Evolutionary conservation across 2,113 vertebrate species (phyloP), one percentile per base, ranked within the genome.

Genomic region (Nothocercus julius): DNA sequence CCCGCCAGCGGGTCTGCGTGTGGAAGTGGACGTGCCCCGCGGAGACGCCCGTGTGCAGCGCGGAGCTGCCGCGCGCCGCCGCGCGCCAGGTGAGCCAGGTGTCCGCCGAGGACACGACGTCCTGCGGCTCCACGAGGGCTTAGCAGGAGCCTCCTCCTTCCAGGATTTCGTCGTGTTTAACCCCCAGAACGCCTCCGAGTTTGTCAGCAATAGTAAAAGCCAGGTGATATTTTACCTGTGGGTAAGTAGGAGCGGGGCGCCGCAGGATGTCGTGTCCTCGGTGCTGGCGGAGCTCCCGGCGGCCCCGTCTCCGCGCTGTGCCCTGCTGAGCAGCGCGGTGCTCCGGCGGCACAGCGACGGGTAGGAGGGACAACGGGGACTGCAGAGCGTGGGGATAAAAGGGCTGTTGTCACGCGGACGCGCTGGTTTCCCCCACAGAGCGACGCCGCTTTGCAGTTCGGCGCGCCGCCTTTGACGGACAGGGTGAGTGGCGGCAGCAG

Each of bases 11-110:
- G 89, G 96, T 99, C 21, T 98, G 97, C 91, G 97, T 99, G 85
- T 99, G 99, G 99, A 98, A 98, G 49, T 99, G 99, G 99, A 99
- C 98, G 11, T 97, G 69, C 32, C 96, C 97, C 7, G 93, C 85
- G 16, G 98, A 98, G 40, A 95, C 91, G 1, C 98, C 98, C 0
- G 2, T 96, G 5, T 99, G 98, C 75, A 97, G 96, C 17, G 96
- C 97, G 0, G 89, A 98, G 51, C 97, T 99, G 49, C 86, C 78
- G 70, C 96, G 97, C 25, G 93, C 97, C 27, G 96, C 98, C 77
- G 98, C 98, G 9, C 53, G 95, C 53, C 99, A 99, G 97, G 99
- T 99, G 96, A 96, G n/a, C n/a, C n/a, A n/a, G n/a, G n/a, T n/a
- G n/a, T n/a, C n/a, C n/a, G n/a, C n/a, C n/a, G n/a, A n/a, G n/a